Conservation (phyloP, 2,113 vertebrate species). For the Silurus glanis region DNA sequence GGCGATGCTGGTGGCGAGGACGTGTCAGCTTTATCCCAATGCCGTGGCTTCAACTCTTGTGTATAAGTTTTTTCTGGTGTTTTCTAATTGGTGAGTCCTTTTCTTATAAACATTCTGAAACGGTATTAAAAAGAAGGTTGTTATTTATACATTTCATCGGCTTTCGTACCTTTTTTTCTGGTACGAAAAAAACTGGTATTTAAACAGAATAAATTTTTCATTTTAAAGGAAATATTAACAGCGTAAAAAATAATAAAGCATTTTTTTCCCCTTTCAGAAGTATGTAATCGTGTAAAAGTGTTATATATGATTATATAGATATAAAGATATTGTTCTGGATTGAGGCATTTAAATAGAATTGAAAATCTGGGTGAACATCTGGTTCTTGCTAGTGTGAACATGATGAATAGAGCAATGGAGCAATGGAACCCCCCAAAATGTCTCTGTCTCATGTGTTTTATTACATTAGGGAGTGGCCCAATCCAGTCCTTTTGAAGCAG, state of each 20-base stretch:
- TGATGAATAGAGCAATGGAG: no score
- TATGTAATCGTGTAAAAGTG: background rate
- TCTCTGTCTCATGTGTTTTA: conserved; percentile 38
- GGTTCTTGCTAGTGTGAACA: background rate
- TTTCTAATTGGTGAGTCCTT: conserved; percentile 88
- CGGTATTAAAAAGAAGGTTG: background rate
- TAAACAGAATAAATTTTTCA: background rate
- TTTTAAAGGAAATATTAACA: background rate
- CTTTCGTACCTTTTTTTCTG: background rate
- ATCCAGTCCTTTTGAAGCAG: conserved; percentile 87
- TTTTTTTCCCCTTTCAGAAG: background rate
- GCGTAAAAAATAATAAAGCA: background rate
- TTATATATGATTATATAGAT: no score
- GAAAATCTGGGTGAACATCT: background rate
- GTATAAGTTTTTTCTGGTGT: conserved; percentile 93
- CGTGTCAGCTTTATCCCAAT: conserved; percentile 92
- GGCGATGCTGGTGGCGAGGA: conserved; percentile 91
- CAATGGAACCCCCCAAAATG: background rate
- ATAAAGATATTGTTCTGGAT: no score
- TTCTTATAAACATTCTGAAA: background rate
- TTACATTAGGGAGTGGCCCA: conserved; percentile 84
- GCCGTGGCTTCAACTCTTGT: conserved; percentile 89
- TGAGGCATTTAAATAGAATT: background rate
- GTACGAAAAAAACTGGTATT: background rate
- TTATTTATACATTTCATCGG: background rate